Evolutionary conservation across 2,113 vertebrate genomes (phyloP).

Genomic region (Crotalus horridus): DNA sequence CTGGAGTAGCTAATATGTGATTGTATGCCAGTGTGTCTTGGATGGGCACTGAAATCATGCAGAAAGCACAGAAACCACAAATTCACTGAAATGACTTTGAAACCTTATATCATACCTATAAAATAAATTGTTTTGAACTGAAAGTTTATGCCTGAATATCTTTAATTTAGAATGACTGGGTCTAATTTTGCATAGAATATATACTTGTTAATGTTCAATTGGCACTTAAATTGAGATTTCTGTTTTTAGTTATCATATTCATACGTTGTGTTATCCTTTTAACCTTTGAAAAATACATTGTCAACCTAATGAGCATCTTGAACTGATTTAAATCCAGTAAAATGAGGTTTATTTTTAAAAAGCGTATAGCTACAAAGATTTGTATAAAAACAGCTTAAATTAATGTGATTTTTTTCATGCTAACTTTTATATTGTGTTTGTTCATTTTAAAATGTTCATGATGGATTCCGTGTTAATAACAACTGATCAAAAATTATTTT

Average conservation of each 20-base stretch:
- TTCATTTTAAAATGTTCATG: background rate
- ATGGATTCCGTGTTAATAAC: background rate
- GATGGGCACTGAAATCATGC: background rate
- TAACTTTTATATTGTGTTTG: background rate
- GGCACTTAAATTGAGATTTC: background rate
- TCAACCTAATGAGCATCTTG: background rate
- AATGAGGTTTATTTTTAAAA: background rate
- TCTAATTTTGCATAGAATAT: background rate
- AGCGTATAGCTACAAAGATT: background rate
- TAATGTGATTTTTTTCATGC: background rate
- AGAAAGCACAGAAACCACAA: background rate
- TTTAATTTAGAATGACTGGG: background rate
- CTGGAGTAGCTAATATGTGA: background rate
- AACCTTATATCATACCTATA: background rate
- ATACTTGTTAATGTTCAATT: background rate
- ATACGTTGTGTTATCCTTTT: background rate
- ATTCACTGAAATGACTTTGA: background rate
- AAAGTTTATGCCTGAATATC: conserved; percentile 2
- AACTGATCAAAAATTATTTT: background rate
- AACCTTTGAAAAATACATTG: background rate
- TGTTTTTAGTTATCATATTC: background rate
- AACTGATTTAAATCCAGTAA: background rate
- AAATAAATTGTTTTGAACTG: background rate
- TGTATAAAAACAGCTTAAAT: background rate
- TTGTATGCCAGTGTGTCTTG: background rate